phyloP scores from a whole-genome alignment of 92 coral and sea anemone species.

The Palythoa grandiflora region DNA sequence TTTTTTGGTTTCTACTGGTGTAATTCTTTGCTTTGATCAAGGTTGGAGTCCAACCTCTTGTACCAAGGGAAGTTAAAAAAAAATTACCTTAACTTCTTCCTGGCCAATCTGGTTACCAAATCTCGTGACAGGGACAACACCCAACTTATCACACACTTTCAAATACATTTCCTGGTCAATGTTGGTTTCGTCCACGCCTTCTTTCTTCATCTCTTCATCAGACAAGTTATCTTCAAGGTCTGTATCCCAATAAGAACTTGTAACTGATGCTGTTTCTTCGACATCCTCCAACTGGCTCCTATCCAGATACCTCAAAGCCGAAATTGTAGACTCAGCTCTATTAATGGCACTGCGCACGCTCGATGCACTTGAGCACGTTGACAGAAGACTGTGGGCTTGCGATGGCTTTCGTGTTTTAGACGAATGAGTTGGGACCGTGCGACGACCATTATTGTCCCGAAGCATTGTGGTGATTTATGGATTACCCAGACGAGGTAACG shows the following conservation, averaged over 20 bases:
- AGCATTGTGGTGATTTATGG: conserved; percentile 1
- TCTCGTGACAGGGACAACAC: conserved; percentile 84
- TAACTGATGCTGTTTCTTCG: conserved; percentile 77
- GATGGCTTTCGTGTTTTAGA: conserved; percentile 17
- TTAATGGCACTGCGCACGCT: conserved; percentile 67
- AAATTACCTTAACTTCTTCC: conserved; percentile 78
- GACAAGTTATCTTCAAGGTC: conserved; percentile 75
- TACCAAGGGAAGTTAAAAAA: neutral
- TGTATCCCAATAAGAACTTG: conserved; percentile 90
- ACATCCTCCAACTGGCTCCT: conserved; percentile 48
- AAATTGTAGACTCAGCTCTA: conserved; percentile 64
- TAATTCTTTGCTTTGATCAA: neutral
- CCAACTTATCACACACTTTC: conserved; percentile 70
- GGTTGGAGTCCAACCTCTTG: neutral
- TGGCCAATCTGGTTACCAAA: conserved; percentile 80
- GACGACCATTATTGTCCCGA: conserved; percentile 10
- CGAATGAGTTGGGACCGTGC: neutral
- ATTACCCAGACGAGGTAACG: neutral
- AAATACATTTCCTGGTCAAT: conserved; percentile 65
- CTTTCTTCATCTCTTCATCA: conserved; percentile 30
- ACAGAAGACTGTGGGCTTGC: conserved; percentile 42
- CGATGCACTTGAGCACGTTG: conserved; percentile 83
- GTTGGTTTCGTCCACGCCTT: neutral
- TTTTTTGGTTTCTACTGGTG: neutral
- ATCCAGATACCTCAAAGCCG: conserved; percentile 44